Base-by-base conservation (phyloP, 2,888 invertebrate species). In the Parnassius smintheus region DNA sequence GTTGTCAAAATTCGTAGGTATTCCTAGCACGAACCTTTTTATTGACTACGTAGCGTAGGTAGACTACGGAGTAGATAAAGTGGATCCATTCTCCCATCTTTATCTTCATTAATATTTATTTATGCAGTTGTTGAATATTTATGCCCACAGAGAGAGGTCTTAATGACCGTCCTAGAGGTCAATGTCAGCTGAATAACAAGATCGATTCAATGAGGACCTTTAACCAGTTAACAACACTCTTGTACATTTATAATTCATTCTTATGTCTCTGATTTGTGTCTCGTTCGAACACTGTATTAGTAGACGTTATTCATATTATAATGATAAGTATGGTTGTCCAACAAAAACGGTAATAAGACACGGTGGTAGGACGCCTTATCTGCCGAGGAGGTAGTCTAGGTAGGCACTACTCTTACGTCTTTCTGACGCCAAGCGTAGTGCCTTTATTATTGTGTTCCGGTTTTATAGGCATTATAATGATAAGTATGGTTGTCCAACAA, bases 111-210 rank as follows among this genome's bases (percentile, higher is more conserved):
- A 82, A 81, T 82, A 86, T 87, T 83, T 73, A 85, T 80, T 83
- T 77, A 80, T 75, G 71, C 73, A 74, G 75, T 77, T 80, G 66
- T 79, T 85, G 83, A 86, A 86, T 86, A 86, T 84, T 81, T 80
- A 84, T 84, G 72, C 66, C 69, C 76, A 70, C 73, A 70, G 77
- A 85, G 83, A 82, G 85, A 85, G 80, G 81, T 82, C 82, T 82
- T 80, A 72, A 61, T 79, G 80, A 78, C 80, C 81, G 82, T 74
- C 77, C 76, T 77, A 80, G 86, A 81, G 88, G 88, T 88, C 88
- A 89, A 87, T 88, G 88, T 87, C 87, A 82, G 78, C 71, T 71
- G 75, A 78, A 79, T 75, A 75, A 76, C 67, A 71, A 75, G 75
- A 72, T 82, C 81, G 81, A 48, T 74, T 54, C 68, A 75, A 51